Evolutionary conservation across 2,888 invertebrate genomes (phyloP), one percentile per base, ranked within the genome.

Genomic region (Rhagonycha fulva): DNA sequence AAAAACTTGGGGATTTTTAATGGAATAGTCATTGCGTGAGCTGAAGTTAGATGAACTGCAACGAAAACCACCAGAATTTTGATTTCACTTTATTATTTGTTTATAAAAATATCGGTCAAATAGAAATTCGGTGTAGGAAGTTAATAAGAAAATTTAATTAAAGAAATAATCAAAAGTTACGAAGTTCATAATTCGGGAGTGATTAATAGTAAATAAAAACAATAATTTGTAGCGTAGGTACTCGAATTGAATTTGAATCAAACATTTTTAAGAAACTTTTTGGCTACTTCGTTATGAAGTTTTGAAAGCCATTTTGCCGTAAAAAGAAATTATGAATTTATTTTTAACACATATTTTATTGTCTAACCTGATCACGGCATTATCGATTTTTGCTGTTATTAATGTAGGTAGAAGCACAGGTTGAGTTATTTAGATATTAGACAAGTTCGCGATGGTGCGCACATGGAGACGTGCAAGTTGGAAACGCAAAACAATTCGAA

Each of bases 391-490:
- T 66, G 63, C 24, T 66, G 63, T 66, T 69, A 30, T n/a, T 66
- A 70, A 74, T 74, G 74, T 73, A 70, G 68, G 62, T 70, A 47
- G 62, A 74, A 74, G 70, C 74, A 69, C 47, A 74, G 61, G 63
- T 63, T 69, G 63, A 72, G 72, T 69, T 76, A 72, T 76, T 76
- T 76, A 76, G 47, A 62, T 76, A 73, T 73, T 62, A 76, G 71
- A 62, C 63, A 73, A 71, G 71, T 72, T 76, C 74, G 76, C 62
- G 68, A 78, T 78, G 72, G 77, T 78, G 78, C 79, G 79, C 79
- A 79, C 78, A 76, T 78, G 78, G 78, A 76, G 76, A 68, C 75
- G 79, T 68, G 68, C 70, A 67, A 74, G 75, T 63, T 79, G 78
- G 79, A 72, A 72, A 67, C 70, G 70, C 60, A 67, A 75, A 74